Base-by-base conservation (phyloP, 2,113 vertebrate genomes). In the Lophura nycthemera region DNA sequence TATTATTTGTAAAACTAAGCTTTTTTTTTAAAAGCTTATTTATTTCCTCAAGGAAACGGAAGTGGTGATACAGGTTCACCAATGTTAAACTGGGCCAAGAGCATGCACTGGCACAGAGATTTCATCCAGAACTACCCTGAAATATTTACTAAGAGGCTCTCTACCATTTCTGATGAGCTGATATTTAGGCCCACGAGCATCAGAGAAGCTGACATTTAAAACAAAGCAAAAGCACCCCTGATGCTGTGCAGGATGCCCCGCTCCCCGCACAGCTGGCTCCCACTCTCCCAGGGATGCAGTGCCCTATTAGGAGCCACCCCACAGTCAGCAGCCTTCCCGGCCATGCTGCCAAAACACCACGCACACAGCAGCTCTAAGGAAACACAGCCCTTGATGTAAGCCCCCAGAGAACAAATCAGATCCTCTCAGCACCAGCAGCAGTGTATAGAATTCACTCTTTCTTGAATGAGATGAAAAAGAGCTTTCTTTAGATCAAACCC, bases 271-370 rank as follows among this genome's bases (percentile, higher is more conserved):
- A 42, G 60, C 45, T 6, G n/a, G 32, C 11, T 14, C 25, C 25
- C 1, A 7, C 11, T 45, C 40, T 30, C 50, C 30, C 40, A 30
- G 21, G 24, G 20, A 54, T 0, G 0, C 0, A 19, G 10, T 45
- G 11, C 17, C 22, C 27, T 5, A 2, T 43, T 24, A 2, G 0
- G 25, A 56, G n/a, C 17, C 7, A 0, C 20, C 40, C 66, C 0
- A 0, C 1, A 0, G 11, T 19, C 52, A 25, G 4, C 15, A 15
- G 25, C 13, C 65, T 36, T 30, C 32, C 29, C 42, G 6, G 60
- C 42, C 48, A 47, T 8, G 30, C 20, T 76, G 42, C 57, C n/a
- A 19, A 8, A 17, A 9, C 1, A 42, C 47, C 45, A 6, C 1
- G 11, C 11, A 3, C 63, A 18, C 43, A 3, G 16, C 36, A 54